Evolutionary conservation across 2,797 vertebrate species (phyloP).

Genomic region (Syndactyla subalaris): DNA sequence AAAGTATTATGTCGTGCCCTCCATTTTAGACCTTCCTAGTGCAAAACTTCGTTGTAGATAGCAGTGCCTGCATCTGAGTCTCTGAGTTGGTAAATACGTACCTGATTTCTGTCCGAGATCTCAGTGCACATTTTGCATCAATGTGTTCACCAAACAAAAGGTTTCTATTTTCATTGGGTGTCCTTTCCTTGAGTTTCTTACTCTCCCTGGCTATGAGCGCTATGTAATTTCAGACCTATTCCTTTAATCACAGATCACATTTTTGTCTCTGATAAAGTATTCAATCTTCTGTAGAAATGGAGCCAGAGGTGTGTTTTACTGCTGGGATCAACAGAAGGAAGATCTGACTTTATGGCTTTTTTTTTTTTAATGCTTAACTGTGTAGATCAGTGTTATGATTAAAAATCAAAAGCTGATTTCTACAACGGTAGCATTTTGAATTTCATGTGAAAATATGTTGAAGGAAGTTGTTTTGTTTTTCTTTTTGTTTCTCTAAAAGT

Average conservation of each 20-base stretch:
- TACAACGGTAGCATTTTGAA: background rate
- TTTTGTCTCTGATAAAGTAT: conserved; percentile 5
- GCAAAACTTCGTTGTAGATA: background rate
- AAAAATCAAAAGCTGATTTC: background rate
- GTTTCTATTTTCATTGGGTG: background rate
- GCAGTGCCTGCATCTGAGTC: background rate
- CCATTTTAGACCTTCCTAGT: background rate
- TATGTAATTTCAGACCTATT: background rate
- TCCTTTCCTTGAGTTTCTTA: background rate
- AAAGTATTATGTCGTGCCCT: background rate
- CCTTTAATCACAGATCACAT: background rate
- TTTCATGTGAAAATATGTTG: background rate
- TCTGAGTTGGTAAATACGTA: background rate
- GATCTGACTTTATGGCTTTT: background rate
- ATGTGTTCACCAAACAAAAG: background rate
- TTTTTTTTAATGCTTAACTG: background rate
- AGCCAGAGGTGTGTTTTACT: background rate
- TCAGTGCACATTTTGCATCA: background rate
- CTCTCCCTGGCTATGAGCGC: background rate
- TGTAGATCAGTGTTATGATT: background rate
- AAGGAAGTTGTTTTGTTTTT: background rate
- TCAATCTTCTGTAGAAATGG: background rate
- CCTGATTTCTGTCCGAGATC: background rate
- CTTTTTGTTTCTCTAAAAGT: background rate
- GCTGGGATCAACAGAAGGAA: background rate